phyloP scores from a whole-genome alignment of 2,113 vertebrate genomes.

The Limanda limanda region DNA sequence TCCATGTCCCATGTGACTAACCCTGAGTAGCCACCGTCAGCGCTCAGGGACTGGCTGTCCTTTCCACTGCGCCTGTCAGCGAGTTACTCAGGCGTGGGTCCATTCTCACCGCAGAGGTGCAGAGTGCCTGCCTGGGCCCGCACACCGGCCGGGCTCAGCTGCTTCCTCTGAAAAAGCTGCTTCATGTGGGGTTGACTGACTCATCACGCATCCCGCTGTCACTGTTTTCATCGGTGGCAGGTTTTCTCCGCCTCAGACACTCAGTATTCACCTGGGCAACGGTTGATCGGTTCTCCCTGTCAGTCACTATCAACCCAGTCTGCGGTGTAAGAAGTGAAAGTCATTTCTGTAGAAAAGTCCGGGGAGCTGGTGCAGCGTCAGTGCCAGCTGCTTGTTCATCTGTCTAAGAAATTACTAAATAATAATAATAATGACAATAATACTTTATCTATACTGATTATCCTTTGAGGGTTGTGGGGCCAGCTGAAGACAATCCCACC shows the following conservation, averaged over 20 bases:
- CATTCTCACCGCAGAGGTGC: constrained; percentile 54
- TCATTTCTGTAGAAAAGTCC: constrained; percentile 43
- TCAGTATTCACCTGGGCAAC: constrained; percentile 2
- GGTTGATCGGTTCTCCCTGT: constrained; percentile 46
- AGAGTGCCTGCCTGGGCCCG: constrained; percentile 41
- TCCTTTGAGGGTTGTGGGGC: no score
- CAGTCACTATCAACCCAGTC: constrained; percentile 48
- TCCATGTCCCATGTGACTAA: constrained; percentile 55
- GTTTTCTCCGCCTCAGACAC: neutral
- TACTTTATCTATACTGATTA: neutral
- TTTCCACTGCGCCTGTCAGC: constrained; percentile 58
- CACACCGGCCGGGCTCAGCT: constrained; percentile 14
- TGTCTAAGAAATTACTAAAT: neutral
- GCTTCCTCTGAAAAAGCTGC: constrained; percentile 19
- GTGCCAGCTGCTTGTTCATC: constrained; percentile 26
- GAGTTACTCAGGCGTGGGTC: constrained; percentile 59
- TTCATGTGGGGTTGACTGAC: constrained; percentile 15
- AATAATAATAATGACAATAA: neutral
- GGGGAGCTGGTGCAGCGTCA: constrained; percentile 21
- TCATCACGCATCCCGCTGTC: constrained; percentile 1
- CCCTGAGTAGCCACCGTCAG: constrained; percentile 57
- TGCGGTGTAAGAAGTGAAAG: constrained; percentile 47
- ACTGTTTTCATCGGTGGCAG: neutral
- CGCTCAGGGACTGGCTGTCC: constrained; percentile 63
- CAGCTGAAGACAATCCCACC: neutral